Conservation (phyloP, 1,140 invertebrate species). For the Macrobrachium rosenbergii region DNA sequence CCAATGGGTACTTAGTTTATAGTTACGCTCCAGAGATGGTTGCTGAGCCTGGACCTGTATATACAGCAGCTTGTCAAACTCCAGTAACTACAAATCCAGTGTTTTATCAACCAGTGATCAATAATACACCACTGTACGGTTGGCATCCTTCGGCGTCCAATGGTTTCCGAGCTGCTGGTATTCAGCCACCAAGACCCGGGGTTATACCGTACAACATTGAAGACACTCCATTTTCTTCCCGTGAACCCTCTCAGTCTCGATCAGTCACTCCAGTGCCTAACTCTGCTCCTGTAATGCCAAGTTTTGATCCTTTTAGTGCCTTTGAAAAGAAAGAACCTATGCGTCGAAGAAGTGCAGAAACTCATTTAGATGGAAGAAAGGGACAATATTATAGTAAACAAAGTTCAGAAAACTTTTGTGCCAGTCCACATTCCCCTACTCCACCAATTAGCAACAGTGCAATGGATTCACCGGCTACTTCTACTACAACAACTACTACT, state of each 20-base stretch:
- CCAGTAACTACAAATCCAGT: constrained; percentile 31
- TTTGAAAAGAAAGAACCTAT: constrained; percentile 33
- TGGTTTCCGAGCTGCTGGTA: constrained; percentile 28
- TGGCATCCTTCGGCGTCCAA: constrained; percentile 44
- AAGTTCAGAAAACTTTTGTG: constrained; percentile 28
- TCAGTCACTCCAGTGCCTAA: constrained; percentile 50
- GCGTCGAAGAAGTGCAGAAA: constrained; percentile 46
- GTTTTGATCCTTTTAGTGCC: constrained; percentile 46
- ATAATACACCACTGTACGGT: constrained; percentile 38
- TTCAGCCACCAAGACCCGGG: constrained; percentile 23
- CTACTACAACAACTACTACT: constrained; percentile 43
- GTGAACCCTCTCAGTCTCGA: constrained; percentile 47
- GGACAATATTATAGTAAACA: constrained; percentile 26
- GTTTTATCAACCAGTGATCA: constrained; percentile 18
- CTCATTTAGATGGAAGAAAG: constrained; percentile 24
- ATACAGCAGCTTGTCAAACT: constrained; percentile 35
- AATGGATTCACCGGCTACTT: constrained; percentile 27
- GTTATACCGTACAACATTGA: constrained; percentile 15
- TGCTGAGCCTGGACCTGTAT: constrained; percentile 36
- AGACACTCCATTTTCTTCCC: constrained; percentile 39
- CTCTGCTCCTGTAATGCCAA: constrained; percentile 46
- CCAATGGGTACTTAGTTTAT: constrained; percentile 50
- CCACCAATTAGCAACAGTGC: constrained; percentile 23
- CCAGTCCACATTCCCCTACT: constrained; percentile 43
- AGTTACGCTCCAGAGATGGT: constrained; percentile 34